These are phyloP conservation scores for Lindbergichthys nudifrons DNA, from an alignment of 2,797 vertebrate genomes.

Conservation along the genomic window DNA sequence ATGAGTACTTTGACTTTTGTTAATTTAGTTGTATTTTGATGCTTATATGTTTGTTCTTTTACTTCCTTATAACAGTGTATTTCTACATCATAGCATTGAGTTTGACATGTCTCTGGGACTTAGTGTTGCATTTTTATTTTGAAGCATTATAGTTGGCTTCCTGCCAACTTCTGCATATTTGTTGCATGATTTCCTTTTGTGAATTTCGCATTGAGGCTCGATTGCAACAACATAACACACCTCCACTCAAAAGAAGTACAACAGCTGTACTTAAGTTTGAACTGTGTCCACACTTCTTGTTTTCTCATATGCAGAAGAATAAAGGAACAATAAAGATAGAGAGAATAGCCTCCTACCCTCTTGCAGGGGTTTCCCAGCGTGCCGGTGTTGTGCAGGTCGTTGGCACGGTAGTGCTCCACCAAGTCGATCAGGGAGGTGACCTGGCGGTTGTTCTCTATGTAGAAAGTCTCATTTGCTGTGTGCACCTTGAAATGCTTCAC, in stretches of 20 bases:
- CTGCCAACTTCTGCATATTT: background rate
- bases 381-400: slow-evolving; percentile 60
- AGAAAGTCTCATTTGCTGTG: slow-evolving; percentile 1
- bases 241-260: no score
- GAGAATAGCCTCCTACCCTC: slow-evolving; percentile 42
- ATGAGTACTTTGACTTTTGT: no score
- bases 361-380: slow-evolving; percentile 77
- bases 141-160: background rate
- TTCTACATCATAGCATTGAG: no score
- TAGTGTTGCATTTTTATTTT: background rate
- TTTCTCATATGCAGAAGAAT: background rate
- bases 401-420: slow-evolving; percentile 75
- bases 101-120: background rate
- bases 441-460: slow-evolving; percentile 56
- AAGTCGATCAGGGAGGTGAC: slow-evolving; percentile 81
- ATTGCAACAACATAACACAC: background rate
- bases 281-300: slow-evolving; percentile 1
- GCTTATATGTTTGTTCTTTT: no score
- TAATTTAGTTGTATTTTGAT: no score
- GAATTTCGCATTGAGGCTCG: background rate
- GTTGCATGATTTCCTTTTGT: background rate
- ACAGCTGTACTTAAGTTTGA: no score
- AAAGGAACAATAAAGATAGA: no score
- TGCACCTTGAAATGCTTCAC: slow-evolving; percentile 87
- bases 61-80: no score